Evolutionary conservation across 2,888 invertebrate genomes (phyloP), one percentile per base, ranked within the genome.

Genomic region (Andrena chrysosceles): DNA sequence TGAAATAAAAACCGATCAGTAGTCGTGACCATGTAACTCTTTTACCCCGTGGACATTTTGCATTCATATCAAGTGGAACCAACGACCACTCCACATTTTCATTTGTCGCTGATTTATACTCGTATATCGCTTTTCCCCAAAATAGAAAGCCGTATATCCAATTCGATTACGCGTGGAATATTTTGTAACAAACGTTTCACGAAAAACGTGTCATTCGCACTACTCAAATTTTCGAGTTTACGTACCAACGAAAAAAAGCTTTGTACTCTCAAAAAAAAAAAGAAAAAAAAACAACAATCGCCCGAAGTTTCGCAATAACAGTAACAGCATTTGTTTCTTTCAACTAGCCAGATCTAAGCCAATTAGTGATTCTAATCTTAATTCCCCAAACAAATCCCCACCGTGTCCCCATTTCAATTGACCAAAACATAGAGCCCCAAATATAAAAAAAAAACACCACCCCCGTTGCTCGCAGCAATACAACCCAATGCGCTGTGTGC

Each of bases 1-100:
- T 13, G 49, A 26, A 29, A 73, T 56, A 48, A 77, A 73, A 66
- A 62, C 49, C 67, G 60, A 78, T 67, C 74, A 62, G 74, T 42
- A 74, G 60, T 77, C 62, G 59, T 10, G 72, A 60, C 49, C 29
- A 48, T 35, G 23, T 49, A 42, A 54, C 63, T 52, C 63, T 74
- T 60, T 31, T 29, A 29, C 35, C 63, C 52, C 48, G 67, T 10
- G 54, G 64, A 42, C 33, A 56, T 75, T 75, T 81, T 84, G 60
- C 60, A 72, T 54, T 48, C 49, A 59, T 74, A 67, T 71, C 56
- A 31, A 23, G 16, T 20, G 35, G 35, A 35, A 75, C 79, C 48
- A 31, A 16, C 31, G 49, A 48, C 48, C 59, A 23, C 69, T 31
- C n/a, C 2, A 35, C 48, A 62, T 62, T 67, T 74, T 60, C 49